Conservation (phyloP, 2,888 invertebrate species). For the Amphipoea oculea region DNA sequence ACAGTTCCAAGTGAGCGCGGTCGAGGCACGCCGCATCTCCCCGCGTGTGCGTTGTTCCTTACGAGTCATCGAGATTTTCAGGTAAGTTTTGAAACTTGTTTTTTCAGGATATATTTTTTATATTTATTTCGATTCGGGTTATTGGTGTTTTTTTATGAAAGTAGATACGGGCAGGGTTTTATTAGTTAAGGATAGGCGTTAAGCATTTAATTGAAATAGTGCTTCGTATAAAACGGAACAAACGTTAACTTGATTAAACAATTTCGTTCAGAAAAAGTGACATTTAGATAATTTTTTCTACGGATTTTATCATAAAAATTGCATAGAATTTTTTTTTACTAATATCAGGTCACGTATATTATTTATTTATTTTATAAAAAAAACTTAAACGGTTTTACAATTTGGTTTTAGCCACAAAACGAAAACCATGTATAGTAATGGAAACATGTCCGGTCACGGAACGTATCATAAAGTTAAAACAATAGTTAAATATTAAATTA, state of each 20-base stretch:
- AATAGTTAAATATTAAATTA: too few species aligned
- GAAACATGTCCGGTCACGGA: too few species aligned
- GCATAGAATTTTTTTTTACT: too few species aligned
- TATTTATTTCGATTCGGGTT: neutral
- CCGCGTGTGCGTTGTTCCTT: constrained; percentile 56
- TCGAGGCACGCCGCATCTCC: constrained; percentile 52
- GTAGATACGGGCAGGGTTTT: neutral
- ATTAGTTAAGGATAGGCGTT: neutral
- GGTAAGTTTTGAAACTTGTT: constrained; percentile 60
- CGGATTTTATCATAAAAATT: neutral
- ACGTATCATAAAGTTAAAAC: too few species aligned
- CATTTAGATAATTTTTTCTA: neutral
- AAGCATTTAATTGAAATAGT: neutral
- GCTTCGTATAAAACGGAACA: neutral
- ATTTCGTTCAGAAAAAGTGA: neutral
- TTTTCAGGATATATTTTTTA: constrained; percentile 2
- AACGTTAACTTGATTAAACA: neutral
- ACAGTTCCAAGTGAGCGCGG: constrained; percentile 62
- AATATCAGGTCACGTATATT: too few species aligned
- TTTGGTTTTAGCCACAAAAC: too few species aligned
- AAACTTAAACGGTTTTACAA: too few species aligned
- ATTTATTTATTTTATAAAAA: too few species aligned
- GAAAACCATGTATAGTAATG: too few species aligned
- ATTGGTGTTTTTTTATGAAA: neutral
- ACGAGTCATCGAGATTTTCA: constrained; percentile 52